Conservation (phyloP, 2,888 invertebrate species). For the Diplolepis rosae region DNA sequence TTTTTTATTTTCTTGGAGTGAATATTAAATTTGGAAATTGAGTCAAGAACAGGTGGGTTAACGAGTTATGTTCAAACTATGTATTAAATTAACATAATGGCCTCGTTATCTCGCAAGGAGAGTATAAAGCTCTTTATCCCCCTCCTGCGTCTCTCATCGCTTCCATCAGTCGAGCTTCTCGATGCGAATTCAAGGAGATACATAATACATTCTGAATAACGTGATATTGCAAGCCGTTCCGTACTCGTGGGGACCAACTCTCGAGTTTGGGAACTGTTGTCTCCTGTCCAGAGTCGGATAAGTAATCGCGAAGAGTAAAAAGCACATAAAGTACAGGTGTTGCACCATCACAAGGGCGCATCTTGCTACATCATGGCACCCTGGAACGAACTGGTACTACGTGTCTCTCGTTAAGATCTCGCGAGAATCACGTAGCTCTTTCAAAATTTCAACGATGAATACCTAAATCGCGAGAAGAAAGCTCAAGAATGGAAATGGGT, state of each 20-base stretch:
- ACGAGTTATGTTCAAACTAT: constrained; percentile 72
- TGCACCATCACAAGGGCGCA: constrained; percentile 36
- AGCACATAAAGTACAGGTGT: constrained; percentile 60
- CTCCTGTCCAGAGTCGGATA: constrained; percentile 43
- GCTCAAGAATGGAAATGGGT: too few species aligned
- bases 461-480: background rate
- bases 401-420: constrained; percentile 29
- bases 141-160: constrained; percentile 41
- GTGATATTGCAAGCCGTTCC: constrained; percentile 57
- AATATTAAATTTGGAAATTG: constrained; percentile 1
- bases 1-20: background rate
- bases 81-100: constrained; percentile 72
- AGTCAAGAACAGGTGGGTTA: constrained; percentile 65
- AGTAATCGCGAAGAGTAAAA: constrained; percentile 60
- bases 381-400: constrained; percentile 23
- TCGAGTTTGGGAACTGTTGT: constrained; percentile 43
- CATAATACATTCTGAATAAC: constrained; percentile 61
- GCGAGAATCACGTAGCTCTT: constrained; percentile 25
- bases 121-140: constrained; percentile 41
- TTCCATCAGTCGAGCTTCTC: constrained; percentile 45
- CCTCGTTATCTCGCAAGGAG: constrained; percentile 66
- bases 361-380: constrained; percentile 12
- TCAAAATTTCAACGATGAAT: constrained; percentile 17
- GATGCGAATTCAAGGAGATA: constrained; percentile 48
- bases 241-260: constrained; percentile 48